Base-by-base conservation (phyloP, 2,797 vertebrate genomes). In the Phylloscopus collybita region DNA sequence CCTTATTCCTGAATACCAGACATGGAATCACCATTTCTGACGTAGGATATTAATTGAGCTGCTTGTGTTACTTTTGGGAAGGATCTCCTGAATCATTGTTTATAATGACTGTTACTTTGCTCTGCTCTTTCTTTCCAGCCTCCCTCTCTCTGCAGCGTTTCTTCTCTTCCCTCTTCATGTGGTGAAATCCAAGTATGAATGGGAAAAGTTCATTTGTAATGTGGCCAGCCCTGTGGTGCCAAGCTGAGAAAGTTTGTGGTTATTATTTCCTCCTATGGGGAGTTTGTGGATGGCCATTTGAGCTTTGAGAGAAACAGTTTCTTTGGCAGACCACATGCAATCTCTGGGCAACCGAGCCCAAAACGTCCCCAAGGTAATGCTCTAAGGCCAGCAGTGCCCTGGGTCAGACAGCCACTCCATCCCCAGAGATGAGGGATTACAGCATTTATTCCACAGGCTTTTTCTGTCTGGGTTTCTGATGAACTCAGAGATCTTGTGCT, bases 111-210 rank as follows among this genome's bases (percentile, higher is more conserved):
- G 26, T 44, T 87, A n/a, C 45, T 95, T 74, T 69, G 71, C 71
- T 70, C 70, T 34, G 40, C 32, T 76, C 73, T 67, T 69, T 86
- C 74, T 76, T 79, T 70, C 38, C 93, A 85, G 61, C 57, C 79
- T 73, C 57, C 53, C 49, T 71, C 80, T 30, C 12, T 17, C 36
- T 86, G 70, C 89, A 89, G 61, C 1, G 2, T 65, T 96, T 88
- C 90, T 84, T 70, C 76, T 66, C 60, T 84, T 88, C 67, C 92
- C 50, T 78, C 67, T 80, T 70, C n/a, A 20, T 60, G 54, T 92
- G 92, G 93, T 57, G 94, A 95, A 97, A 96, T 50, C 45, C 12
- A 20, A 84, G 80, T 7, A 84, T 80, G 94, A 94, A 93, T 92
- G 91, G 91, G 91, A 80, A 73, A 88, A 80, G 93, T 69, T 94